phyloP scores from a whole-genome alignment of 2,113 vertebrate genomes.

The Coryphaenoides rupestris region DNA sequence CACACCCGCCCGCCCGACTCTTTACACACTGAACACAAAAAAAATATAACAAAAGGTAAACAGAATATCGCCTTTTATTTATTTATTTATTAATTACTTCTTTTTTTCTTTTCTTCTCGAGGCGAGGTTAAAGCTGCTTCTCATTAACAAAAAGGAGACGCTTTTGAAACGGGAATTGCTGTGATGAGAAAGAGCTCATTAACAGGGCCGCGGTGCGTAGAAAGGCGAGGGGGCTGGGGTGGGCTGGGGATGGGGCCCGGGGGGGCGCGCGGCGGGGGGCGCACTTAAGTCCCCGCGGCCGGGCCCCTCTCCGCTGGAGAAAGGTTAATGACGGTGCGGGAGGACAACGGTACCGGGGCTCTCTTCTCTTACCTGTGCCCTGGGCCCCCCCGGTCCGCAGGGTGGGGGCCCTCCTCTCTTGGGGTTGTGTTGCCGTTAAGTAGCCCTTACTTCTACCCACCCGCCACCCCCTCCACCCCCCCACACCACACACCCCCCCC shows the following conservation, averaged over 20 bases:
- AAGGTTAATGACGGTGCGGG: slow-evolving; percentile 71
- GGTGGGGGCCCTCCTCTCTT: slow-evolving; percentile 26
- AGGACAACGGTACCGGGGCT: slow-evolving; percentile 48
- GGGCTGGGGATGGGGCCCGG: too few species aligned
- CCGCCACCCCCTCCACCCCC: too few species aligned
- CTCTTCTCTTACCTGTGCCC: slow-evolving; percentile 39
- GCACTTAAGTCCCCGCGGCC: too few species aligned
- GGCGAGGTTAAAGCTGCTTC: slow-evolving; percentile 57
- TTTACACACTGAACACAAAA: slow-evolving; percentile 21
- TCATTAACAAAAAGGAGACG: slow-evolving; percentile 52
- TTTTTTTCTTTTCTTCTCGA: slow-evolving; percentile 15
- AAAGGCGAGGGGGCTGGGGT: slow-evolving; percentile 50
- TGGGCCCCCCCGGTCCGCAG: slow-evolving; percentile 39
- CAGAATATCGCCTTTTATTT: slow-evolving; percentile 47
- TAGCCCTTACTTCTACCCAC: neutral
- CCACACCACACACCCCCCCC: too few species aligned
- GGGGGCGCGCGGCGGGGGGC: too few species aligned
- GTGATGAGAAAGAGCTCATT: slow-evolving; percentile 55
- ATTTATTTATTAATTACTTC: too few species aligned
- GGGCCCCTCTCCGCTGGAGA: slow-evolving; percentile 50
- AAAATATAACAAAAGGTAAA: slow-evolving; percentile 52
- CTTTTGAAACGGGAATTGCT: slow-evolving; percentile 38
- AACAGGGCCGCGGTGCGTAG: slow-evolving; percentile 58
- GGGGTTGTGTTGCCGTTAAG: slow-evolving; percentile 26
- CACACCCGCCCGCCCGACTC: slow-evolving; percentile 47